Percentiles rank a stretch among this genome's conserved stretches.
Conservation (phyloP, 2,113 vertebrate genomes). For the Plecotus auritus region DNA sequence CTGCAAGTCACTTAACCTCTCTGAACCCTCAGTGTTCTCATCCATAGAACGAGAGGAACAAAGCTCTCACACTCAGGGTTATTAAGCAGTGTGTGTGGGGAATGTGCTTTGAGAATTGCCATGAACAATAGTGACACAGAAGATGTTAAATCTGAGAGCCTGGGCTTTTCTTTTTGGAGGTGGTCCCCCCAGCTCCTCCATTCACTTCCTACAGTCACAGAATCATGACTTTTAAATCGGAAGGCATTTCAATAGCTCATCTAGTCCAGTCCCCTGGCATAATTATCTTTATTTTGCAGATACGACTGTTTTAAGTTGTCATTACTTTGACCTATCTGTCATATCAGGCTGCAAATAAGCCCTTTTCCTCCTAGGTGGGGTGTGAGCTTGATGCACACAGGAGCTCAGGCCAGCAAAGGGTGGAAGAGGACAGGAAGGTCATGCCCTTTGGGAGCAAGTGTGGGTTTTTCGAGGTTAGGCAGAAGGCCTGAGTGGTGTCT, state of each 20-base stretch:
- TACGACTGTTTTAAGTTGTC: constrained; percentile 8
- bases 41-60: not conserved
- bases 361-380: not conserved
- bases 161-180: not conserved
- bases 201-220: not conserved
- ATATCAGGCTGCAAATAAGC: not conserved
- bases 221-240: constrained; percentile 21
- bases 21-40: not conserved
- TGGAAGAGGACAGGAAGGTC: not conserved
- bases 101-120: not conserved
- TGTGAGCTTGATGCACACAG: not conserved
- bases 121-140: not conserved
- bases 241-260: constrained; percentile 35
- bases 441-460: not conserved
- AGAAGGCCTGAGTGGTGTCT: not conserved
- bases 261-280: not conserved
- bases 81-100: not conserved
- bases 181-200: not conserved
- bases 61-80: not conserved
- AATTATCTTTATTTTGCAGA: constrained; percentile 26
- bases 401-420: not conserved
- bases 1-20: not conserved
- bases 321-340: constrained; percentile 19
- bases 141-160: not conserved
- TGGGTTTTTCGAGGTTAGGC: not conserved